These are phyloP conservation scores for Taenioides sp. DNA, from an alignment of 2,797 vertebrate species.

Conservation along the genomic window DNA sequence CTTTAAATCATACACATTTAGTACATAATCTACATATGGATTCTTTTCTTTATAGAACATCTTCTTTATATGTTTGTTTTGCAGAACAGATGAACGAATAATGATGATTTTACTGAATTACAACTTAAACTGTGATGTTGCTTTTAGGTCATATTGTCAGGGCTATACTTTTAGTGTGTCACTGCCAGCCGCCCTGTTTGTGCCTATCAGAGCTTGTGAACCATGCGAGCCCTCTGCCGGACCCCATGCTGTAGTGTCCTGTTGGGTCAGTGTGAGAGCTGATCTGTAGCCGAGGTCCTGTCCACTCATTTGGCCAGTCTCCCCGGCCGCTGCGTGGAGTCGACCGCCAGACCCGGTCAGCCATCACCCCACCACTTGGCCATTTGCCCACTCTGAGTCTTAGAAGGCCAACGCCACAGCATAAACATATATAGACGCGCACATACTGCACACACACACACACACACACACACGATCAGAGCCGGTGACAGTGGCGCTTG, in stretches of 20 bases:
- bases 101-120: background rate
- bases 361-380: slow-evolving; percentile 75
- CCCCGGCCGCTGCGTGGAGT: slow-evolving; percentile 68
- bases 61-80: background rate
- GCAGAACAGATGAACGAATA: background rate
- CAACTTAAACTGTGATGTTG: background rate
- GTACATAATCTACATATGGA: background rate
- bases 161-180: slow-evolving; percentile 12
- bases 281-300: slow-evolving; percentile 77
- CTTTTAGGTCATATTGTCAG: slow-evolving; percentile 2
- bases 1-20: background rate
- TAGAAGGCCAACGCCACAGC: slow-evolving; percentile 65
- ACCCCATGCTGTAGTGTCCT: slow-evolving; percentile 72
- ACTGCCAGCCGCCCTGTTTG: slow-evolving; percentile 47
- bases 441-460: slow-evolving; percentile 23
- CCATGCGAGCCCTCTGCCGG: slow-evolving; percentile 58
- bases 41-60: background rate
- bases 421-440: slow-evolving; percentile 50
- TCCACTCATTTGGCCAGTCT: slow-evolving; percentile 73
- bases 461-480: slow-evolving; percentile 37
- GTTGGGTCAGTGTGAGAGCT: slow-evolving; percentile 74
- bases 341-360: slow-evolving; percentile 68
- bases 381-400: slow-evolving; percentile 65
- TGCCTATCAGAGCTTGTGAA: slow-evolving; percentile 63
- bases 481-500: slow-evolving; percentile 72